Conservation (phyloP, 2,888 invertebrate species). For the Gonocerus acuteangulatus region DNA sequence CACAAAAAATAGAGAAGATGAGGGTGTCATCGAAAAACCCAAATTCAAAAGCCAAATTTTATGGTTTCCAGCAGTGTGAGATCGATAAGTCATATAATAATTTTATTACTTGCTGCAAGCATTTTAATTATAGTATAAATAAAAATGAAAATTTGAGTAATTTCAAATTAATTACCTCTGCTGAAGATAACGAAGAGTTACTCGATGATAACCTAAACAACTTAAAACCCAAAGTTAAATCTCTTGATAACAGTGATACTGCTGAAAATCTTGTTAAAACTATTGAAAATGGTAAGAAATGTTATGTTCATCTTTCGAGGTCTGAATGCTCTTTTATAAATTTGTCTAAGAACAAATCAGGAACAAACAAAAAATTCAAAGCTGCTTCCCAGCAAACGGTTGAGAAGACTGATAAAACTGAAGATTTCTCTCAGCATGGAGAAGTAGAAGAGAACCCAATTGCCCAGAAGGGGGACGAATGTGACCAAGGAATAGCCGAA, state of each 20-base stretch:
- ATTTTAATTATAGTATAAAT: not conserved
- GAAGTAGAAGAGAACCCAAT: not conserved
- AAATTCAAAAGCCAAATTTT: not conserved
- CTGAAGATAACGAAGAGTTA: not conserved
- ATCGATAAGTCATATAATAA: constrained; percentile 4
- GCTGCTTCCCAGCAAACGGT: too few relatives aligned
- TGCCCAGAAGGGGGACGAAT: not conserved
- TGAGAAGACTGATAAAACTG: too few relatives aligned
- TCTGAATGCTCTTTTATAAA: not conserved
- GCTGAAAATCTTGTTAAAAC: not conserved
- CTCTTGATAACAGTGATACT: not conserved
- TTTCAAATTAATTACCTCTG: not conserved
- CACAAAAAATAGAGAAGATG: not conserved
- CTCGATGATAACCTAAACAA: constrained; percentile 14
- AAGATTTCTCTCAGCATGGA: not conserved
- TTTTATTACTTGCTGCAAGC: not conserved
- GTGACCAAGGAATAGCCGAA: not conserved
- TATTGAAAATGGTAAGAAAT: not conserved
- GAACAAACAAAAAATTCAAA: too few relatives aligned
- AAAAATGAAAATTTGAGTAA: not conserved
- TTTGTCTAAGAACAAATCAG: too few relatives aligned
- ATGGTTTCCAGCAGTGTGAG: constrained; percentile 5
- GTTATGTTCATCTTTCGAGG: not conserved
- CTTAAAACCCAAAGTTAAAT: not conserved
- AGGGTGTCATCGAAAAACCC: not conserved